These are phyloP conservation scores for Allophyes oxyacanthae DNA, from an alignment of 2,888 invertebrate species.

Conservation along the genomic window DNA sequence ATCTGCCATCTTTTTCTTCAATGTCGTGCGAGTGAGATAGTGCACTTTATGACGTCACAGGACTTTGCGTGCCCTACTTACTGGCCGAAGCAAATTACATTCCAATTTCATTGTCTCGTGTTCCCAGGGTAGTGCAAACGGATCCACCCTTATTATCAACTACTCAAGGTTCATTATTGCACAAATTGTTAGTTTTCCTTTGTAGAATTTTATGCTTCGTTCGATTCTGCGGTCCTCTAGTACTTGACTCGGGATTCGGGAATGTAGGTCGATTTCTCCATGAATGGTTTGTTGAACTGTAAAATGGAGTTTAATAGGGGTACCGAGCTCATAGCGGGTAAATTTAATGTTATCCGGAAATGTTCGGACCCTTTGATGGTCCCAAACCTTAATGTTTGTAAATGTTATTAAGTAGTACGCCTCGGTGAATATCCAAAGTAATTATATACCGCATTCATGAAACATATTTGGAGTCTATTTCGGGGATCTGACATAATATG, in stretches of 20 bases:
- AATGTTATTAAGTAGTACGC: constrained; percentile 21
- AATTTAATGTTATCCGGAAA: constrained; percentile 43
- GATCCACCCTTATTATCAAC: constrained; percentile 23
- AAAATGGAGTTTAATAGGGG: constrained; percentile 49
- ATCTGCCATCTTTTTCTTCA: constrained; percentile 61
- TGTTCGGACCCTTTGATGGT: constrained; percentile 34
- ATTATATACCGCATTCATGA: constrained; percentile 14
- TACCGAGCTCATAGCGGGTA: constrained; percentile 1
- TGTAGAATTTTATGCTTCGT: constrained; percentile 33
- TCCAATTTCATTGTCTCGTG: constrained; percentile 51
- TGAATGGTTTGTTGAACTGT: constrained; percentile 63
- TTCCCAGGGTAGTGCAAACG: constrained; percentile 8
- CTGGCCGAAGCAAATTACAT: constrained; percentile 51
- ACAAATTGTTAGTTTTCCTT: constrained; percentile 25
- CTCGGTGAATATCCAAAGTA: constrained; percentile 23
- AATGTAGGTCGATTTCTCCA: constrained; percentile 66
- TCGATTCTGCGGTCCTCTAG: constrained; percentile 45
- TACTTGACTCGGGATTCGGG: constrained; percentile 40
- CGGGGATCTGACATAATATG: background rate
- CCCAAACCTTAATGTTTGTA: constrained; percentile 31
- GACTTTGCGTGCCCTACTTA: constrained; percentile 63
- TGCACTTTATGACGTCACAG: constrained; percentile 72
- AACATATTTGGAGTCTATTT: constrained; percentile 9
- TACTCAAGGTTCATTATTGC: constrained; percentile 28
- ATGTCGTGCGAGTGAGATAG: constrained; percentile 57